Conservation (phyloP, 1,140 invertebrate species). For the Monomorium pharaonis region DNA sequence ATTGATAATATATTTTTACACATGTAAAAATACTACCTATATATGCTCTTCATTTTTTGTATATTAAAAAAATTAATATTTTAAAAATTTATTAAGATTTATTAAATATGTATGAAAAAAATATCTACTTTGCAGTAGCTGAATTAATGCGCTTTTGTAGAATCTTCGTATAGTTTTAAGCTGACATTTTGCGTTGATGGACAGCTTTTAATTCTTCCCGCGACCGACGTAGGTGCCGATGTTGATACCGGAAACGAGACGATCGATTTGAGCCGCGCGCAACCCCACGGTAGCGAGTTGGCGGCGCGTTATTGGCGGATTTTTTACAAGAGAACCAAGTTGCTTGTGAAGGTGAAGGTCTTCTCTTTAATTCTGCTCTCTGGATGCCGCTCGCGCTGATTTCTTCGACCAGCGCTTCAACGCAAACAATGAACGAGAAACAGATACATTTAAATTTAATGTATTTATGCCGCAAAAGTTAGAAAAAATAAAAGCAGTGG, state of each 20-base stretch:
- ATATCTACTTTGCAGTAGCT: background rate
- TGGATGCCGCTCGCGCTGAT: background rate
- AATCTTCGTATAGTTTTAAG: background rate
- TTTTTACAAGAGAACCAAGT: background rate
- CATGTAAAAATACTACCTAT: background rate
- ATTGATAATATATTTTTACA: background rate
- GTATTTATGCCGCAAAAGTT: no score
- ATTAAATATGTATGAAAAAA: background rate
- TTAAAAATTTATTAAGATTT: background rate
- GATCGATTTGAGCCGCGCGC: constrained; percentile 62
- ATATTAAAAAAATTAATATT: background rate
- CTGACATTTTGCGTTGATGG: background rate
- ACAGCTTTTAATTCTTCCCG: constrained; percentile 25
- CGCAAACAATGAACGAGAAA: background rate
- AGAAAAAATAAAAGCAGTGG: no score
- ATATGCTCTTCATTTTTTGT: background rate
- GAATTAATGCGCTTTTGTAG: background rate
- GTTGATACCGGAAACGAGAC: constrained; percentile 59
- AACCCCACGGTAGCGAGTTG: constrained; percentile 51
- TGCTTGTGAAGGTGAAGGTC: background rate
- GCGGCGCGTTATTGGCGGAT: constrained; percentile 35
- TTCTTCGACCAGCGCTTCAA: background rate
- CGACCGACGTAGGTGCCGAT: background rate
- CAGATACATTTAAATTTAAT: no score
- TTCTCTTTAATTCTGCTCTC: background rate